Percentiles rank a stretch among this genome's conserved stretches.
phyloP scores from a whole-genome alignment of 2,113 vertebrate genomes.

The Stegastes partitus region DNA sequence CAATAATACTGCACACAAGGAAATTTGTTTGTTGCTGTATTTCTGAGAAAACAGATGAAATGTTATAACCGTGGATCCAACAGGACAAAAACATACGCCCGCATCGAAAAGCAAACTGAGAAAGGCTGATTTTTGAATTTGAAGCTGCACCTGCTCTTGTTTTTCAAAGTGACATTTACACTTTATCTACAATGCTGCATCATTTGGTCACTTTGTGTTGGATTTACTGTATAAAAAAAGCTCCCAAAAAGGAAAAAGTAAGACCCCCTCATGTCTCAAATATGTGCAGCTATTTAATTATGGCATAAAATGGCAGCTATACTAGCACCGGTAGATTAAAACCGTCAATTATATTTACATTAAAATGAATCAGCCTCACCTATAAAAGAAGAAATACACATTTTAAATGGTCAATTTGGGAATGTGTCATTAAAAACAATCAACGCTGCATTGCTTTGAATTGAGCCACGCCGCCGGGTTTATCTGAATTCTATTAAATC shows the following conservation, averaged over 20 bases:
- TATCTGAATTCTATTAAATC: neutral
- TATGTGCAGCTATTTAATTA: too few species aligned
- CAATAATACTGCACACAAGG: neutral
- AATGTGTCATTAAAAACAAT: constrained; percentile 1
- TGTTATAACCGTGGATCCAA: neutral
- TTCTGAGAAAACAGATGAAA: constrained; percentile 25
- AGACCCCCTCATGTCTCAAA: too few species aligned
- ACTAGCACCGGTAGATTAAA: neutral
- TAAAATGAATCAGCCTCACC: too few species aligned
- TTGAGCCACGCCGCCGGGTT: too few species aligned
- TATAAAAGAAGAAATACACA: too few species aligned
- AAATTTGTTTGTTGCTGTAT: neutral
- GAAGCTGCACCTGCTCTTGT: too few species aligned
- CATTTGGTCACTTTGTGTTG: constrained; percentile 1
- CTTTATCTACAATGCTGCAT: too few species aligned
- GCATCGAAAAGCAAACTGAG: neutral
- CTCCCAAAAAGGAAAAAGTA: too few species aligned
- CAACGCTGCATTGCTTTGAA: neutral
- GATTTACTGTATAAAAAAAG: constrained; percentile 11
- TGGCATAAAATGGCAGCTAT: neutral
- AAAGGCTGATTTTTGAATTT: too few species aligned
- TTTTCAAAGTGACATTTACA: too few species aligned
- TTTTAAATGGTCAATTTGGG: too few species aligned
- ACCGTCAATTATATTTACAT: neutral
- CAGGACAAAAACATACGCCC: neutral